A percentile compares a stretch with the other conserved stretches of the same genome.
These are phyloP conservation scores for Odobenus rosmarus DNA, from an alignment of 2,113 vertebrate species.

Conservation along the genomic window DNA sequence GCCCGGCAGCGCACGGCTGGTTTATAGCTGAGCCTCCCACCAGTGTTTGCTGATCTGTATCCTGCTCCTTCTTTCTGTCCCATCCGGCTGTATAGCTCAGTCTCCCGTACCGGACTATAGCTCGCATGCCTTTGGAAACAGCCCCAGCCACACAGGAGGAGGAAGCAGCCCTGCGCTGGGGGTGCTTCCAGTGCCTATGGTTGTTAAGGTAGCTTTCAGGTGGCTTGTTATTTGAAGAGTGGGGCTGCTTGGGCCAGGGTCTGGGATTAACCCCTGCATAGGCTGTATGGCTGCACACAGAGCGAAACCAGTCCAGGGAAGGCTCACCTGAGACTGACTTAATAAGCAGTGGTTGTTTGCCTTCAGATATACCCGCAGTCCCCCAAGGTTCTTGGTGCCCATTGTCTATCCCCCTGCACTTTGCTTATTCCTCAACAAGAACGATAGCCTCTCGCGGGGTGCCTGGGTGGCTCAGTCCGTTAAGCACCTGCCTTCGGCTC, in stretches of 20 bases:
- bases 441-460: background rate
- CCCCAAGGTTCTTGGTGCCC: background rate
- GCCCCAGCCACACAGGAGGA: background rate
- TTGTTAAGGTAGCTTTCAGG: background rate
- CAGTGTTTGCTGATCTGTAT: background rate
- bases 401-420: background rate
- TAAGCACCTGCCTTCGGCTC: no score
- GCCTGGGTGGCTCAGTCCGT: no score
- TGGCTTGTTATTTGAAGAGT: background rate
- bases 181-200: background rate
- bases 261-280: background rate
- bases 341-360: background rate
- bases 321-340: background rate
- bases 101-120: background rate
- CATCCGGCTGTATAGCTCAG: background rate
- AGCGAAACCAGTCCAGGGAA: background rate
- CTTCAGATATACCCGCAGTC: fast-evolving
- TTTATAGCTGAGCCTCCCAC: background rate
- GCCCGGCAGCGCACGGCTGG: fast-evolving
- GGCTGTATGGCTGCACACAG: background rate
- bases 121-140: background rate
- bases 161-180: background rate
- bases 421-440: background rate
- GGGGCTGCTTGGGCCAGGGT: background rate
- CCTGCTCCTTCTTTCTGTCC: background rate